Base-by-base conservation (phyloP, 2,888 invertebrate species). In the Agrochola litura region DNA sequence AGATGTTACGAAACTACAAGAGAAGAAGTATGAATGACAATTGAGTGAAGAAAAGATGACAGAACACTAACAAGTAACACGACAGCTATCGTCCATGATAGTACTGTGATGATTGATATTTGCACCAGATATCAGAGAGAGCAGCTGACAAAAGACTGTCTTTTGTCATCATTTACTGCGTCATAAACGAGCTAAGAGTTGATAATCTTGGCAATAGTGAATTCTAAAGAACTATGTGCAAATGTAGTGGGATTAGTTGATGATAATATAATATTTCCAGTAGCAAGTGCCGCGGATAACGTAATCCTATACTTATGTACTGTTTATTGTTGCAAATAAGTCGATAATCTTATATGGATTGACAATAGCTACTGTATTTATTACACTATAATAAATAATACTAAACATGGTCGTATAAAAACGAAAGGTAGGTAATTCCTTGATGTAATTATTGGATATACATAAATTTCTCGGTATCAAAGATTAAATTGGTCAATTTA, bases 241-340 rank as follows among this genome's bases (percentile, higher is more conserved):
- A 66, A 52, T 61, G 10, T 41, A 22, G 16, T 25, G 10, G 25
- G 19, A 58, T 52, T 61, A 52, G 8, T 58, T 37, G 58, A 37
- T 72, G 43, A 75, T 71, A 37, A 64, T 46, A 68, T 19, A 75
- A 69, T 37, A 68, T 52, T 60, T 70, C 43, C 77, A 83, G 76
- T 82, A 76, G 76, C 76, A 58, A 66, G 61, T 60, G 52, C 60
- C 25, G 43, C 6, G n/a, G 63, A 85, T 85, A 85, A 66, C 16
- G 76, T 81, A 85, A 82, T 73, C 58, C 72, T 63, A 76, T n/a
- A 83, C 63, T 54, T 67, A 75, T 73, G 56, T 60, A 22, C 22
- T 60, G 22, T 56, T 60, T 70, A 85, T 70, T n/a, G 19, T 67
- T 56, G 56, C 56, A 67, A 56, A 78, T 69, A 77, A 65, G 61